Percentiles rank a stretch among this genome's conserved stretches.
These are phyloP conservation scores for Nothura maculosa DNA, from an alignment of 2,797 vertebrate species.

Conservation along the genomic window DNA sequence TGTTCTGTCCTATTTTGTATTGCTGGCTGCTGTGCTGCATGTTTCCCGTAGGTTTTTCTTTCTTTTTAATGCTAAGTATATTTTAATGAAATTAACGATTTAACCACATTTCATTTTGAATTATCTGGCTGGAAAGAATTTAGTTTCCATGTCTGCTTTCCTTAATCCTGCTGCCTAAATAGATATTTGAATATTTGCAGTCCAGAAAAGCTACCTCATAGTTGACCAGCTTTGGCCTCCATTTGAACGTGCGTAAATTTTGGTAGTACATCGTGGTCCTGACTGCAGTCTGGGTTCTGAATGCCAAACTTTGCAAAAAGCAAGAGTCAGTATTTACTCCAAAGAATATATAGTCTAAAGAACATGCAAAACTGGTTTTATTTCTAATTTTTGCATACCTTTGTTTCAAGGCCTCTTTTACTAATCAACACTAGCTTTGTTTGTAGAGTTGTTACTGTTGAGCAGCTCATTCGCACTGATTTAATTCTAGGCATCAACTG, in stretches of 20 bases:
- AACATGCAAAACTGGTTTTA: not conserved
- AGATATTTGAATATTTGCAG: not conserved
- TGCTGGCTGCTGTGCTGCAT: not conserved
- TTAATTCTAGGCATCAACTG: fast-evolving
- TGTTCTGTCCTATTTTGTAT: not conserved
- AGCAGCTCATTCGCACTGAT: not conserved
- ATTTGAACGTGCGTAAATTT: not conserved
- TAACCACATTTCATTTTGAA: not conserved
- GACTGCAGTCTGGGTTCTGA: not conserved
- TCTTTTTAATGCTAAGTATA: not conserved
- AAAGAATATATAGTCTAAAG: not conserved
- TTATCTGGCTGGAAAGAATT: not conserved
- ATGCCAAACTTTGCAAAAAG: not conserved
- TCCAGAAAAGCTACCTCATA: not conserved
- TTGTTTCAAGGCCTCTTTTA: not conserved
- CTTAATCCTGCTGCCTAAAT: not conserved
- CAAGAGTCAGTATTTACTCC: not conserved
- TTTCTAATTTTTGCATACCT: not conserved
- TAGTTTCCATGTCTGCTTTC: not conserved
- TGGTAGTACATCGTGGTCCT: not conserved
- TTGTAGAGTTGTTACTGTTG: not conserved
- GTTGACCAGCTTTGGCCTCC: not conserved
- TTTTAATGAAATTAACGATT: not conserved
- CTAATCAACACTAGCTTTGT: not conserved
- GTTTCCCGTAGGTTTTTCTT: not conserved